Evolutionary conservation across 92 coral and sea anemone genomes (phyloP), one percentile per base, ranked within the genome.

Genomic region (Heteractis magnifica): DNA sequence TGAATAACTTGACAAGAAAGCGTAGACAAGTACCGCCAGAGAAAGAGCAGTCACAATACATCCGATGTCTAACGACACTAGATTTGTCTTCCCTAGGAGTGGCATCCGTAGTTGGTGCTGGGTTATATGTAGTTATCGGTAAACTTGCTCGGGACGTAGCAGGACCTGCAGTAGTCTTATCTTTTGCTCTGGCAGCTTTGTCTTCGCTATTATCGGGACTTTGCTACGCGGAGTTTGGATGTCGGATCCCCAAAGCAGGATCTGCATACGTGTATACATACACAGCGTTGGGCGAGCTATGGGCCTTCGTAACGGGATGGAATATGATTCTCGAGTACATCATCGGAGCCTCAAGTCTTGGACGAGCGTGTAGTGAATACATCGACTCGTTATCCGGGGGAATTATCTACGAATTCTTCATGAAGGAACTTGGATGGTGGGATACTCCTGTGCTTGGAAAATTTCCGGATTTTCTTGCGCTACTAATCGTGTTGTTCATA

Each of bases 301-400:
- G 94, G 89, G 98, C 98, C 5, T 95, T 95, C 79, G 74, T 95
- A 70, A 91, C 92, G 49, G 98, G 98, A 13, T 95, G 98, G 98
- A 91, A 90, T 65, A 90, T 95, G 79, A 87, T 95, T 81, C 86
- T 94, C 18, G 98, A 95, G 79, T 95, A 93, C 79, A 53, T 93
- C 74, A 94, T 95, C 77, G 90, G 81, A 1, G 93, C 91, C 6
- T 95, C 98, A 18, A 88, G 89, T 34, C 26, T 90, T 44, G 95
- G 98, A 55, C 81, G 98, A 65, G 94, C 98, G 1, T 88, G 89
- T 18, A 93, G 98, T 84, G 97, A 88, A 65, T 92, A 92, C 71
- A 85, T 95, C 53, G 87, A 95, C 79, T 85, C 95, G 23, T 71
- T 95, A 62, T 78, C 82, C 80, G 55, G 85, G 13, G 58, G 80